These are phyloP conservation scores for Neogobius melanostomus DNA, from an alignment of 2,113 vertebrate genomes.

Conservation along the genomic window DNA sequence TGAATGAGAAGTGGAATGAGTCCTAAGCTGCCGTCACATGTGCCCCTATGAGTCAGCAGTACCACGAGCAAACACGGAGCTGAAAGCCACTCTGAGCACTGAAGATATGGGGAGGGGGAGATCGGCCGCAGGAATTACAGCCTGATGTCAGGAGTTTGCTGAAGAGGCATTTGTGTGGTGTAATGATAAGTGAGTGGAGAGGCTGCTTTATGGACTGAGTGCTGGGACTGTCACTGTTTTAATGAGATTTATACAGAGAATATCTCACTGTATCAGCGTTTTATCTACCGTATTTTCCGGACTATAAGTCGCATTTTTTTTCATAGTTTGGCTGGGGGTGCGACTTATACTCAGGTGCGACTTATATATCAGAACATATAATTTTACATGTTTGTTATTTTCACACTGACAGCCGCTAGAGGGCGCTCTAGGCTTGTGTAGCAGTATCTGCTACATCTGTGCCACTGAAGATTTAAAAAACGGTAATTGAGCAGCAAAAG, in stretches of 20 bases:
- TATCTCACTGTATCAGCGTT: neutral
- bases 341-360: too few relatives aligned
- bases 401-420: too few relatives aligned
- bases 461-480: too few relatives aligned
- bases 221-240: neutral
- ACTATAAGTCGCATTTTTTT: too few relatives aligned
- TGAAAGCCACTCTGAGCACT: neutral
- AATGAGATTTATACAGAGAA: neutral
- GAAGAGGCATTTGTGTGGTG: slow-evolving; percentile 5
- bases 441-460: too few relatives aligned
- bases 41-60: neutral
- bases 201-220: slow-evolving; percentile 6
- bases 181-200: neutral
- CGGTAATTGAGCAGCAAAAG: too few relatives aligned
- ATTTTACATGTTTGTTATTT: too few relatives aligned
- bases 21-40: neutral
- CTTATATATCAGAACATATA: too few relatives aligned
- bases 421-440: too few relatives aligned
- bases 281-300: too few relatives aligned
- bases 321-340: too few relatives aligned
- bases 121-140: neutral
- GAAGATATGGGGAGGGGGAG: neutral
- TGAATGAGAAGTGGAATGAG: neutral
- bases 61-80: neutral
- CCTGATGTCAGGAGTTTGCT: neutral